Conservation (phyloP, 2,797 vertebrate species). For the Sebastes kiyomatsui region DNA sequence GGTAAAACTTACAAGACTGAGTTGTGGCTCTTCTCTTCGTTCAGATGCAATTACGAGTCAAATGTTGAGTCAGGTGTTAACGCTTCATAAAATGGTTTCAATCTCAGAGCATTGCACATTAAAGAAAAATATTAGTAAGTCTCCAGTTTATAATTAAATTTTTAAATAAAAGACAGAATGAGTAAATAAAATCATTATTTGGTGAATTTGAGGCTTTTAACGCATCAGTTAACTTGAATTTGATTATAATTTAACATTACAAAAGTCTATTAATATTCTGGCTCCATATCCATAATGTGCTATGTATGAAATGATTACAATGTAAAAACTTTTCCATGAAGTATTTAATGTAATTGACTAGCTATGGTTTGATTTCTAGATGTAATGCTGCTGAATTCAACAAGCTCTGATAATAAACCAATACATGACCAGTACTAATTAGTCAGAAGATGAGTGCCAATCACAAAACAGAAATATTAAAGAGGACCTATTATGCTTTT, state of each 20-base stretch:
- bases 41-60: neutral
- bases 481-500: too few species aligned
- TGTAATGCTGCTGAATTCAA: neutral
- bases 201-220: neutral
- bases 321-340: neutral
- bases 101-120: neutral
- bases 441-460: neutral
- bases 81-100: neutral
- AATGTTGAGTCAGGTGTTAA: neutral
- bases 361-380: neutral
- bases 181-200: neutral
- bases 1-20: slow-evolving; percentile 35
- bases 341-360: neutral
- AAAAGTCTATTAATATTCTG: neutral
- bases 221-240: neutral
- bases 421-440: neutral
- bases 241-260: neutral
- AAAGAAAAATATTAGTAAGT: neutral
- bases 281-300: neutral
- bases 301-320: neutral
- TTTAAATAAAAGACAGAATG: neutral
- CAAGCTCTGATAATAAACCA: neutral
- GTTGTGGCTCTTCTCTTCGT: slow-evolving; percentile 24
- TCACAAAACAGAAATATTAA: neutral
- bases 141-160: neutral